Evolutionary conservation across 2,113 vertebrate genomes (phyloP).

Genomic region (Parotia lawesii): DNA sequence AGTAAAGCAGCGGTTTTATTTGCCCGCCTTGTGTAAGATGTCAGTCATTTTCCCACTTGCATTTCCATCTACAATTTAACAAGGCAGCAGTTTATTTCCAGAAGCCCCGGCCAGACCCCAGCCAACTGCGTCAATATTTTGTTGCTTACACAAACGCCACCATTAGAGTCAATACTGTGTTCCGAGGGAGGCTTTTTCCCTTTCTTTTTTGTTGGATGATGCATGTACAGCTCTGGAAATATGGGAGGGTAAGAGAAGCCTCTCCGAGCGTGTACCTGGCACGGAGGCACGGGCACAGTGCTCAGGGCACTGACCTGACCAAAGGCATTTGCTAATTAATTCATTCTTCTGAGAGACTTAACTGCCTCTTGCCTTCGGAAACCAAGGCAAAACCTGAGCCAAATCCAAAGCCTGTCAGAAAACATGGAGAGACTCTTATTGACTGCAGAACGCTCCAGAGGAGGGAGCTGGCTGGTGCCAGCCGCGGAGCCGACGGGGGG

Average conservation of each 20-base stretch:
- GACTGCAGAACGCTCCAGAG: background rate
- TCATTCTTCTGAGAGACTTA: constrained; percentile 55
- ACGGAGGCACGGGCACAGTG: background rate
- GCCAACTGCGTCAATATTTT: constrained; percentile 72
- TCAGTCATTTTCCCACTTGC: constrained; percentile 64
- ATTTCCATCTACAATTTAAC: constrained; percentile 60
- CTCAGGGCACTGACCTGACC: constrained; percentile 47
- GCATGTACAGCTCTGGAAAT: background rate
- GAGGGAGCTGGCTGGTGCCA: background rate
- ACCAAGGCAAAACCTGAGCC: constrained; percentile 14
- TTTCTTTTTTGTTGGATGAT: constrained; percentile 19
- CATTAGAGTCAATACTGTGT: constrained; percentile 26
- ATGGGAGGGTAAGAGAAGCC: background rate
- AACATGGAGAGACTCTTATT: background rate
- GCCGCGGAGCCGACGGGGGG: accelerated
- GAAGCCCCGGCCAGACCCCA: constrained; percentile 43
- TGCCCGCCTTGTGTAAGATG: constrained; percentile 67
- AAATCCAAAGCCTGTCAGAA: constrained; percentile 29
- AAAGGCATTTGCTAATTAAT: constrained; percentile 62
- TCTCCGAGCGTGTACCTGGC: background rate
- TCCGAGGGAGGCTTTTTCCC: constrained; percentile 24
- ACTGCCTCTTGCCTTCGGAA: constrained; percentile 53
- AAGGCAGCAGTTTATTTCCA: constrained; percentile 74
- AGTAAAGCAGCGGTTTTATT: constrained; percentile 63
- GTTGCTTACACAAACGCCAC: constrained; percentile 62